Evolutionary conservation across 2,113 vertebrate genomes (phyloP).

Genomic region (Xyrauchen texanus): DNA sequence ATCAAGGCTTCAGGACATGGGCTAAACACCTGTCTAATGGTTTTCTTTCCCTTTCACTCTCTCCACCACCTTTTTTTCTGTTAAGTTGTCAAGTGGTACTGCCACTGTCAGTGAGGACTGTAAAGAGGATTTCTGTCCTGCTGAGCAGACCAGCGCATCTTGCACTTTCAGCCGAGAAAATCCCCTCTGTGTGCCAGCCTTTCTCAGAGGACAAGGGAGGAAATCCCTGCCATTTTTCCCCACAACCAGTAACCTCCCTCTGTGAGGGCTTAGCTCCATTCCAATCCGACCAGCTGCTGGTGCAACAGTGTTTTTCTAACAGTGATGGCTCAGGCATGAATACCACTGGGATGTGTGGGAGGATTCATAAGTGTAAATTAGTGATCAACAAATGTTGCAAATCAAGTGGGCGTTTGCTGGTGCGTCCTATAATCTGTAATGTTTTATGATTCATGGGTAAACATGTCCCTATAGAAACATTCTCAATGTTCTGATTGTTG

Average conservation of each 20-base stretch:
- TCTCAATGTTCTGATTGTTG: background rate
- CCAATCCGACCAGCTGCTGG: constrained; percentile 12
- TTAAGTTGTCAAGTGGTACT: background rate
- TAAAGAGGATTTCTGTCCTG: constrained; percentile 16
- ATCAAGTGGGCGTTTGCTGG: background rate
- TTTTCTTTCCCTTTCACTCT: no score
- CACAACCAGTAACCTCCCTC: constrained; percentile 12
- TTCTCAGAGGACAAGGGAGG: constrained; percentile 5
- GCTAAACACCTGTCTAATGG: background rate
- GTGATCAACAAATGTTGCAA: constrained; percentile 1
- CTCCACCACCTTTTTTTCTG: background rate
- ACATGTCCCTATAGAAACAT: background rate
- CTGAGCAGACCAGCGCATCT: background rate
- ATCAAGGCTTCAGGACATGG: constrained; percentile 1
- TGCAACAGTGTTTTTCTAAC: constrained; percentile 6
- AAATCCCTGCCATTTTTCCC: constrained; percentile 32
- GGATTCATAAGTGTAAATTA: background rate
- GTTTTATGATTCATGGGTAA: background rate
- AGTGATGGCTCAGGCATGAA: background rate
- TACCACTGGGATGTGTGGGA: constrained; percentile 11
- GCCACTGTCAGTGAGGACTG: constrained; percentile 23
- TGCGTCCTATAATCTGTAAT: background rate
- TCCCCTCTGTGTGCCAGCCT: background rate
- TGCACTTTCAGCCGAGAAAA: constrained; percentile 19
- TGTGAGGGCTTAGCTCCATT: constrained; percentile 5